Evolutionary conservation across 2,797 vertebrate genomes (phyloP).

Genomic region (Cryptoblepharus egeriae): DNA sequence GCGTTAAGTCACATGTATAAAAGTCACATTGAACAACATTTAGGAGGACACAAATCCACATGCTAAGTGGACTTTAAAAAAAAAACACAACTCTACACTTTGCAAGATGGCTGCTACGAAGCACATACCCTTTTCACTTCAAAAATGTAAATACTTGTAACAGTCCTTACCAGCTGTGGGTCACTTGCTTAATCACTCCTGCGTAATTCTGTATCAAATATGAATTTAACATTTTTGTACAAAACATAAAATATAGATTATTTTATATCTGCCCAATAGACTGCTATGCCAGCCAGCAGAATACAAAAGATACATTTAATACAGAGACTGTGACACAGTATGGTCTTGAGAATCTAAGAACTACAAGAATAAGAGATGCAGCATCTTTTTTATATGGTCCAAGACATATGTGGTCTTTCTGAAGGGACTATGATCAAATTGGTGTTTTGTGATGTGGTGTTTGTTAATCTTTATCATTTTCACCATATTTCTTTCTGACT

Average conservation of each 20-base stretch:
- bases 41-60: conserved; percentile 50
- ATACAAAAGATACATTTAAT: conserved; percentile 75
- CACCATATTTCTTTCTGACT: conserved; percentile 63
- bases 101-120: conserved; percentile 68
- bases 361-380: conserved; percentile 80
- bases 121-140: conserved; percentile 46
- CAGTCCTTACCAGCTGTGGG: conserved; percentile 56
- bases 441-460: conserved; percentile 45
- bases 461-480: conserved; percentile 49
- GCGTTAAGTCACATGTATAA: conserved; percentile 43
- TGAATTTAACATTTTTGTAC: conserved; percentile 64
- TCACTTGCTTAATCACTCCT: conserved; percentile 58
- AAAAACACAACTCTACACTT: conserved; percentile 59
- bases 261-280: conserved; percentile 61
- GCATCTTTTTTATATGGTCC: conserved; percentile 77
- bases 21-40: conserved; percentile 57
- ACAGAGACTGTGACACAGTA: conserved; percentile 77
- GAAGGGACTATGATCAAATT: conserved; percentile 59
- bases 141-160: conserved; percentile 60
- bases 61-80: conserved; percentile 59
- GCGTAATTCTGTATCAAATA: conserved; percentile 61
- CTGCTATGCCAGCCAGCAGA: conserved; percentile 67
- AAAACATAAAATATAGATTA: conserved; percentile 68
- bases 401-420: conserved; percentile 68
- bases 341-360: conserved; percentile 75